Evolutionary conservation across 2,888 invertebrate species (phyloP).

Genomic region (Chymomyza fuscimana): DNA sequence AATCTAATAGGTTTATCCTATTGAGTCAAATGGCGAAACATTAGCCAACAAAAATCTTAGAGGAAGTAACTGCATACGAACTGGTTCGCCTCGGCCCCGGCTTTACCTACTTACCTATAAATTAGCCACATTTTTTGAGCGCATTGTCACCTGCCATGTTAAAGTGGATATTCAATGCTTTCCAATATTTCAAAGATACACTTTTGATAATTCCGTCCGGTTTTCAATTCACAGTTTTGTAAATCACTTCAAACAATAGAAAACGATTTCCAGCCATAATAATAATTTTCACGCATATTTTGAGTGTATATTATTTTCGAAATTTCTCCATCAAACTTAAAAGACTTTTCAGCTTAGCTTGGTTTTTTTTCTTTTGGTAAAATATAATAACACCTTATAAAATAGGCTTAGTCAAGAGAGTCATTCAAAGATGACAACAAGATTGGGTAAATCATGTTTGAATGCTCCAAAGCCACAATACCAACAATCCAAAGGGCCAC

Average conservation of each 20-base stretch:
- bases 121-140: too few species aligned
- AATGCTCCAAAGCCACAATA: conserved; percentile 13
- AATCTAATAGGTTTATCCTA: too few species aligned
- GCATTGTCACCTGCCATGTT: too few species aligned
- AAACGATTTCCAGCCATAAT: neutral
- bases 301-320: neutral
- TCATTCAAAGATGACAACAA: conserved; percentile 4
- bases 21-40: too few species aligned
- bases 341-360: neutral
- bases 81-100: too few species aligned
- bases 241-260: neutral
- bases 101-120: too few species aligned
- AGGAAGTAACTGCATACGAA: too few species aligned
- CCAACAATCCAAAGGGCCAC: conserved; percentile 20
- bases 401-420: conserved; percentile 20
- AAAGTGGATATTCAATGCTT: too few species aligned
- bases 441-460: neutral
- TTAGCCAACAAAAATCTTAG: too few species aligned
- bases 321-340: neutral
- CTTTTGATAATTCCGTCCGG: neutral
- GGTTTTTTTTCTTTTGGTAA: conserved; percentile 10
- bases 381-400: conserved; percentile 43
- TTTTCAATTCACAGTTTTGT: neutral
- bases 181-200: neutral
- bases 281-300: neutral